Percentiles rank a stretch among this genome's conserved stretches.
These are phyloP conservation scores for Synergus itoensis DNA, from an alignment of 2,888 invertebrate genomes.

Conservation along the genomic window DNA sequence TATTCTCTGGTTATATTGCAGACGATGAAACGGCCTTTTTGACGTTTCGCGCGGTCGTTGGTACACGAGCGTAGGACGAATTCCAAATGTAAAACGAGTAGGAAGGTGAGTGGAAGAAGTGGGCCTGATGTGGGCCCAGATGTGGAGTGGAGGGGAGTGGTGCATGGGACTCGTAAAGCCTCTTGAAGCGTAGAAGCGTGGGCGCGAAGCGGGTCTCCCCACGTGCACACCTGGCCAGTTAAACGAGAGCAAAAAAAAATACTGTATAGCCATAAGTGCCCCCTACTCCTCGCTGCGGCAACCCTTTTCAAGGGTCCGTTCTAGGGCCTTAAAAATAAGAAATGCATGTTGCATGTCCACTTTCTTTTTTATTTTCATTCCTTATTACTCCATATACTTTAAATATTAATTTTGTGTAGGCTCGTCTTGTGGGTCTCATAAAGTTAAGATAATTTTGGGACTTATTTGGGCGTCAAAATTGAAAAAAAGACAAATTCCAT, in stretches of 20 bases:
- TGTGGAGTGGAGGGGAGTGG: constrained; percentile 32
- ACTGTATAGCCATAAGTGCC: not conserved
- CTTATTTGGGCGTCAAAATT: not conserved
- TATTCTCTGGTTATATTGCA: constrained; percentile 16
- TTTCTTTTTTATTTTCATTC: not conserved
- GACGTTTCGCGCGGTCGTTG: constrained; percentile 21
- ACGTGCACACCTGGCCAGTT: constrained; percentile 59
- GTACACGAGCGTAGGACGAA: constrained; percentile 33
- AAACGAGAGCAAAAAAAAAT: constrained; percentile 20
- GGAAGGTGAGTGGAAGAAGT: constrained; percentile 43
- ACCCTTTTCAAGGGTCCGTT: not conserved
- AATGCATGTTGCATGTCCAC: not conserved
- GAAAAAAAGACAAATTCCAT: not conserved
- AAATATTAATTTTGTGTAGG: too few relatives aligned
- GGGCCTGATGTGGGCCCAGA: constrained; percentile 50
- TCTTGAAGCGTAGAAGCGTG: constrained; percentile 52
- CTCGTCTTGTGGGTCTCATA: too few relatives aligned
- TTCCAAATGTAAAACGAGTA: constrained; percentile 35
- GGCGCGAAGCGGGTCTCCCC: constrained; percentile 61
- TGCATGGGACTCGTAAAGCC: constrained; percentile 44
- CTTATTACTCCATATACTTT: too few relatives aligned
- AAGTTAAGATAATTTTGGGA: too few relatives aligned
- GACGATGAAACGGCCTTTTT: constrained; percentile 20
- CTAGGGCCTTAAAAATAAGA: not conserved
- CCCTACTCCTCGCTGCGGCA: not conserved